phyloP scores from a whole-genome alignment of 2,113 vertebrate species.

The Nipponia nippon region DNA sequence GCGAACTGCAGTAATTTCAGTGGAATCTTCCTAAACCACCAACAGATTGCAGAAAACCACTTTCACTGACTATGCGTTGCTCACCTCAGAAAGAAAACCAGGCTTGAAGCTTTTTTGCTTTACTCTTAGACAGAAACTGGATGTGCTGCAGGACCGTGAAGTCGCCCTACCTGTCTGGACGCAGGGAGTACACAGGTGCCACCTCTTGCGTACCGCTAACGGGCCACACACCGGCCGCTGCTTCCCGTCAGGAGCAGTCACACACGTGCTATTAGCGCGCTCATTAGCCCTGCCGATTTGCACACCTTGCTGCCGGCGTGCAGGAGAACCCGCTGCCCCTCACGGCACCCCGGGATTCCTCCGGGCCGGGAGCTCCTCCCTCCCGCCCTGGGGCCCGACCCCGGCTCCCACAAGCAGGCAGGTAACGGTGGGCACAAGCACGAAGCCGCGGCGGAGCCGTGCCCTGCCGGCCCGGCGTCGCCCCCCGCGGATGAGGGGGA shows the following conservation, averaged over 20 bases:
- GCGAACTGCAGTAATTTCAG: neutral
- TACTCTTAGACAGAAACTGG: neutral
- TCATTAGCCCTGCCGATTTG: neutral
- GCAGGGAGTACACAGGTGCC: neutral
- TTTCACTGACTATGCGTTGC: neutral
- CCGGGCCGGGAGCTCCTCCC: neutral
- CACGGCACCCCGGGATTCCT: neutral
- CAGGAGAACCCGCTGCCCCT: neutral
- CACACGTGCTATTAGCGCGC: fast-evolving
- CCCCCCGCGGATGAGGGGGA: neutral
- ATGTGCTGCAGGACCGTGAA: fast-evolving
- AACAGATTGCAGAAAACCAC: neutral
- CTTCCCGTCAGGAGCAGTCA: neutral
- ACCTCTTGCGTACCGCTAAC: neutral
- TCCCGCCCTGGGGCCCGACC: neutral
- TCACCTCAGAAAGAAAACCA: neutral
- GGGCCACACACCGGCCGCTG: neutral
- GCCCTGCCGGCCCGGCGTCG: neutral
- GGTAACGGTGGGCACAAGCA: neutral
- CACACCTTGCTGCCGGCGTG: neutral
- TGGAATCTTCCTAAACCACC: neutral
- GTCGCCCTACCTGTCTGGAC: neutral
- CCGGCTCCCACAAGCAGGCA: neutral
- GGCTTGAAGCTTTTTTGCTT: neutral
- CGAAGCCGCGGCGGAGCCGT: neutral